Percentiles rank a stretch among this genome's conserved stretches.
These are phyloP conservation scores for Drosophila prosaltans DNA, from an alignment of 1,140 invertebrate genomes.

Conservation along the genomic window DNA sequence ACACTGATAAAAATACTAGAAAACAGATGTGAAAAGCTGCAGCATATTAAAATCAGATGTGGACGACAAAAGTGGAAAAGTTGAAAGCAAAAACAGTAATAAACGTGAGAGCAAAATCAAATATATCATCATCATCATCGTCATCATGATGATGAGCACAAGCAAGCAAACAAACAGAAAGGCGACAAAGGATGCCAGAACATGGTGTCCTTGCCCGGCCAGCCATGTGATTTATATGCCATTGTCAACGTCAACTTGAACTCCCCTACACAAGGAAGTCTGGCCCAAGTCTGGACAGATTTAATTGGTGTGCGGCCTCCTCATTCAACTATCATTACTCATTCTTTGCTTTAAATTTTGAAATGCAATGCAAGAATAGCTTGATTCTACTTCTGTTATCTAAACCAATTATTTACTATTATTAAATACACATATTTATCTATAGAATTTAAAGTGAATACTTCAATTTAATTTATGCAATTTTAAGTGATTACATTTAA, in stretches of 20 bases:
- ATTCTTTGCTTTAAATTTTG: slow-evolving; percentile 15
- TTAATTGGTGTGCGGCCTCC: slow-evolving; percentile 63
- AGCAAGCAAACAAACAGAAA: slow-evolving; percentile 39
- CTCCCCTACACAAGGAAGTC: slow-evolving; percentile 38
- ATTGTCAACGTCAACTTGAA: slow-evolving; percentile 65
- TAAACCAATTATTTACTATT: neutral
- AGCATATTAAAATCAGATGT: slow-evolving; percentile 51
- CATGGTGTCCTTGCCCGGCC: slow-evolving; percentile 29
- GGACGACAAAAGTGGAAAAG: slow-evolving; percentile 17
- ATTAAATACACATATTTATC: neutral
- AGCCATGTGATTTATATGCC: slow-evolving; percentile 63
- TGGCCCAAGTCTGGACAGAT: slow-evolving; percentile 56
- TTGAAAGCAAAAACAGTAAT: slow-evolving; percentile 46
- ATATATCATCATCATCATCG: slow-evolving; percentile 9
- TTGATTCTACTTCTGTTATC: neutral
- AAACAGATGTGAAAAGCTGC: slow-evolving; percentile 40
- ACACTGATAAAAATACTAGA: slow-evolving; percentile 24
- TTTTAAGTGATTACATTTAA: too few species aligned
- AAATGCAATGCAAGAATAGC: neutral
- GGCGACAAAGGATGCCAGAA: slow-evolving; percentile 24
- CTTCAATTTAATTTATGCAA: too few species aligned
- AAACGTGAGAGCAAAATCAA: slow-evolving; percentile 27
- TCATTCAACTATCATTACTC: slow-evolving; percentile 40
- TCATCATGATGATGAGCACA: slow-evolving; percentile 8
- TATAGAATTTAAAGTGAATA: neutral